Conservation (phyloP, 2,888 invertebrate species). For the Eristalis intricaria region DNA sequence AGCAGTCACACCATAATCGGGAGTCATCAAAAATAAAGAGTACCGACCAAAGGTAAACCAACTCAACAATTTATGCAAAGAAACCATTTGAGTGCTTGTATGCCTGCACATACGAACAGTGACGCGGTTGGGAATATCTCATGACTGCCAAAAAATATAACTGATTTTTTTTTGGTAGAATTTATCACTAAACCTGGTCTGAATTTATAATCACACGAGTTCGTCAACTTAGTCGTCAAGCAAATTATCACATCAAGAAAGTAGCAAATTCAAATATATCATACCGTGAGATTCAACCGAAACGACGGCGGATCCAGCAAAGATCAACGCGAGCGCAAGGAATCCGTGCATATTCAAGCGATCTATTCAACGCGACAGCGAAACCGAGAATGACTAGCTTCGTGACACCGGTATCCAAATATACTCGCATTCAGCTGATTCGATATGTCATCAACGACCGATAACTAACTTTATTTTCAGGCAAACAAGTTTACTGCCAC, state of each 20-base stretch:
- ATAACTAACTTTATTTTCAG: slow-evolving; percentile 48
- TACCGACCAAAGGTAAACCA: background rate
- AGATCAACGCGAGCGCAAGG: slow-evolving; percentile 27
- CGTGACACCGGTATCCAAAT: slow-evolving; percentile 50
- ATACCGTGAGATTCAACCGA: slow-evolving; percentile 42
- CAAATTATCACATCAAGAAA: slow-evolving; percentile 19
- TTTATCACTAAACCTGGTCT: background rate
- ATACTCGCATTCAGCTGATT: slow-evolving; percentile 34
- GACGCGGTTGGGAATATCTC: background rate
- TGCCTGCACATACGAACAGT: background rate
- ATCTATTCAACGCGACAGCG: slow-evolving; percentile 52
- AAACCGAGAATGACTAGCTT: slow-evolving; percentile 51
- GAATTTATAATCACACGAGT: background rate
- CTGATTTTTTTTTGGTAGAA: background rate
- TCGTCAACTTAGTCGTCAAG: background rate
- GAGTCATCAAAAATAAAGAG: background rate
- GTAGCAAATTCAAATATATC: slow-evolving; percentile 4
- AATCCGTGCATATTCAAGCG: slow-evolving; percentile 49
- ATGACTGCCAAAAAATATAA: background rate
- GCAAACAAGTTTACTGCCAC: slow-evolving; percentile 54
- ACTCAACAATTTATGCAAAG: background rate
- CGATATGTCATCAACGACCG: slow-evolving; percentile 21
- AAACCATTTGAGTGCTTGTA: background rate
- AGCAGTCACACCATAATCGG: background rate
- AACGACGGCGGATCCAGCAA: slow-evolving; percentile 18